Evolutionary conservation across 2,888 invertebrate species (phyloP).

Genomic region (Phytoseiulus persimilis): DNA sequence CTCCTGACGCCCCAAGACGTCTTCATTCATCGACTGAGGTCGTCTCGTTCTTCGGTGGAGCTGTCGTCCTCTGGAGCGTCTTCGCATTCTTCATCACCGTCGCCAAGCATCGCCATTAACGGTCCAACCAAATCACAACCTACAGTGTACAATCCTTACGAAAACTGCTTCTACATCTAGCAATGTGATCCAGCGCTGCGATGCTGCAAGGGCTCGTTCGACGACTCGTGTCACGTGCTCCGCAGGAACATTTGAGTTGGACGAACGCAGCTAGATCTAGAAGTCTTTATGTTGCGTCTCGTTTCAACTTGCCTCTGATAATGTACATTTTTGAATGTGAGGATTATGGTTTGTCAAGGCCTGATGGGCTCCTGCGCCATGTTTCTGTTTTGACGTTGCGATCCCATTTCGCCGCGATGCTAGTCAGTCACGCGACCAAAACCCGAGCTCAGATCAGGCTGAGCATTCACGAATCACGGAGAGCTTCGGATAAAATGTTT

Average conservation of each 20-base stretch:
- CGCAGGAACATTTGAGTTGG: slow-evolving; percentile 5
- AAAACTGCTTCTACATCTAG: slow-evolving; percentile 61
- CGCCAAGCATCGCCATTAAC: slow-evolving; percentile 34
- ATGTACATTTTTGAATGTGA: background rate
- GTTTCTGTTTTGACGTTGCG: background rate
- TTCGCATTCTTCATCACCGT: slow-evolving; percentile 33
- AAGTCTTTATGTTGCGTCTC: background rate
- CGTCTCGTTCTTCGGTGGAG: slow-evolving; percentile 24
- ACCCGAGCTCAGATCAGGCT: background rate
- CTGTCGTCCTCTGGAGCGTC: slow-evolving; percentile 27
- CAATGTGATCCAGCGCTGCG: slow-evolving; percentile 23
- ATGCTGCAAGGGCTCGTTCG: slow-evolving; percentile 27
- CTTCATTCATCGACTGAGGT: slow-evolving; percentile 9
- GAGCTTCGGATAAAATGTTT: no score
- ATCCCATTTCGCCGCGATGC: background rate
- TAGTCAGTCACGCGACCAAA: background rate
- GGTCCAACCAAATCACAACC: slow-evolving; percentile 42
- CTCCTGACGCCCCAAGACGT: slow-evolving; percentile 14
- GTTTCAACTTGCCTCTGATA: background rate
- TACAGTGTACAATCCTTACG: slow-evolving; percentile 58
- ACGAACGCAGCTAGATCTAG: background rate
- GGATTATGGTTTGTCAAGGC: background rate
- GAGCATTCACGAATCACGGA: background rate
- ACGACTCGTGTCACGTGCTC: background rate
- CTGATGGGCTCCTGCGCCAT: background rate